A percentile compares a stretch with the other conserved stretches of the same genome.
Conservation (phyloP, 2,113 vertebrate species). For the Tragulus kanchil region DNA sequence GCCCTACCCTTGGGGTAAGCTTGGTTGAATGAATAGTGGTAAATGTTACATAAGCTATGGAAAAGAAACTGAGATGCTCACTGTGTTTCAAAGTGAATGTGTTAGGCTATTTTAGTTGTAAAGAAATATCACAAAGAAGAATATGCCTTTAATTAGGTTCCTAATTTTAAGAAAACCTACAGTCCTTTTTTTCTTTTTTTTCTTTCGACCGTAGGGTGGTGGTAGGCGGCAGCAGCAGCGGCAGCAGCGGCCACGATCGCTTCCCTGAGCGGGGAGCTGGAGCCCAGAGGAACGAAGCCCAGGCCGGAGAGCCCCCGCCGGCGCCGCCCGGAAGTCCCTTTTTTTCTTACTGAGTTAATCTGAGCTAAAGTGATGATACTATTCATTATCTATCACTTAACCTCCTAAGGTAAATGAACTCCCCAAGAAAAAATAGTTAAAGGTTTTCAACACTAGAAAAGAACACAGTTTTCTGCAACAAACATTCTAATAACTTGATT, state of each 20-base stretch:
- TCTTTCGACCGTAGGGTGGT: no score
- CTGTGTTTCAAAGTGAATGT: neutral
- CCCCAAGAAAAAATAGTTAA: neutral
- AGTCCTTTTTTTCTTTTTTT: neutral
- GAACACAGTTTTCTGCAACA: neutral
- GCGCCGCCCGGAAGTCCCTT: neutral
- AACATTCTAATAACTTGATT: conserved; percentile 1
- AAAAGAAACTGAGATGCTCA: neutral
- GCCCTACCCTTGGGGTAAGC: neutral
- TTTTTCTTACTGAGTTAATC: neutral
- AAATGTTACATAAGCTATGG: neutral
- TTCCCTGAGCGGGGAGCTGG: no score
- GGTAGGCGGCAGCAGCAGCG: no score
- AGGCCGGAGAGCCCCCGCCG: no score
- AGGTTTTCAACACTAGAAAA: conserved; percentile 14
- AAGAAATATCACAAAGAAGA: conserved; percentile 43
- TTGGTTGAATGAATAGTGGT: neutral
- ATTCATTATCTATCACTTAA: neutral
- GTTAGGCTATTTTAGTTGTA: conserved; percentile 18
- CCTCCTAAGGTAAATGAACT: neutral
- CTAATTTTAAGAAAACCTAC: conserved; percentile 52
- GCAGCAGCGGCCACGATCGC: no score
- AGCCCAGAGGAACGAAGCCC: no score
- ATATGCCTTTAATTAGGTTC: neutral
- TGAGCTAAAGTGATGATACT: neutral